A percentile compares a stretch with the other conserved stretches of the same genome.
phyloP scores from a whole-genome alignment of 2,797 vertebrate genomes.

The Poeciliopsis gracilis region DNA sequence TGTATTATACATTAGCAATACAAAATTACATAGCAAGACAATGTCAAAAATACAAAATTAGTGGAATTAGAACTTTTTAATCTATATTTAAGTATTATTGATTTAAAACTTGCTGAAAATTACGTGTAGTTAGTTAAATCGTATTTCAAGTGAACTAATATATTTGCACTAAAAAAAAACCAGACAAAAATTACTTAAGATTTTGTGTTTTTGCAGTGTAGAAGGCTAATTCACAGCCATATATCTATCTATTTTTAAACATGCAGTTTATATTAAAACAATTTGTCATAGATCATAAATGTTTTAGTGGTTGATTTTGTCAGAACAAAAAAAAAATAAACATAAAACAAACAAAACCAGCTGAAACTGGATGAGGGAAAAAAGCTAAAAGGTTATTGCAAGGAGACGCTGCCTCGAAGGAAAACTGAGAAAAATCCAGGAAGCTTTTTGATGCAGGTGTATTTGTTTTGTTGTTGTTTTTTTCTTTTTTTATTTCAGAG shows the following conservation, averaged over 20 bases:
- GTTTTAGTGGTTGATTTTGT: conserved; percentile 56
- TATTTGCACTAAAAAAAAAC: no score
- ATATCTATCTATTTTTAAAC: conserved; percentile 50
- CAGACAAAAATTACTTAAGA: no score
- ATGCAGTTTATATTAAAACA: conserved; percentile 75
- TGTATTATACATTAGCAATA: no score
- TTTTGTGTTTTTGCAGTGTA: conserved; percentile 25
- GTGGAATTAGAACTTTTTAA: no score
- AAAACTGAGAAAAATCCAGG: conserved; percentile 21
- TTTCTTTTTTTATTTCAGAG: not conserved
- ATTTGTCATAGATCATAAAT: conserved; percentile 53
- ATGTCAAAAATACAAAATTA: no score
- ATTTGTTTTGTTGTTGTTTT: not conserved
- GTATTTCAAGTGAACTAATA: no score
- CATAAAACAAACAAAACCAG: conserved; percentile 20
- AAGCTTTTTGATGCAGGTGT: conserved; percentile 34
- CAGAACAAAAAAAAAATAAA: conserved; percentile 27
- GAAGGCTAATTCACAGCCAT: conserved; percentile 48
- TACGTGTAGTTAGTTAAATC: no score
- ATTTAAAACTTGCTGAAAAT: no score
- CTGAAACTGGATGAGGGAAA: conserved; percentile 37
- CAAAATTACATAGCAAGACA: no score
- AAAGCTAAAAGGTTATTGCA: conserved; percentile 37
- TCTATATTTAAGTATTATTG: no score
- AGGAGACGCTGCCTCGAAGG: conserved; percentile 11